Percentiles rank a stretch among this genome's conserved stretches.
Evolutionary conservation across 2,888 invertebrate genomes (phyloP).

Genomic region (Lordiphosa fenestrarum): DNA sequence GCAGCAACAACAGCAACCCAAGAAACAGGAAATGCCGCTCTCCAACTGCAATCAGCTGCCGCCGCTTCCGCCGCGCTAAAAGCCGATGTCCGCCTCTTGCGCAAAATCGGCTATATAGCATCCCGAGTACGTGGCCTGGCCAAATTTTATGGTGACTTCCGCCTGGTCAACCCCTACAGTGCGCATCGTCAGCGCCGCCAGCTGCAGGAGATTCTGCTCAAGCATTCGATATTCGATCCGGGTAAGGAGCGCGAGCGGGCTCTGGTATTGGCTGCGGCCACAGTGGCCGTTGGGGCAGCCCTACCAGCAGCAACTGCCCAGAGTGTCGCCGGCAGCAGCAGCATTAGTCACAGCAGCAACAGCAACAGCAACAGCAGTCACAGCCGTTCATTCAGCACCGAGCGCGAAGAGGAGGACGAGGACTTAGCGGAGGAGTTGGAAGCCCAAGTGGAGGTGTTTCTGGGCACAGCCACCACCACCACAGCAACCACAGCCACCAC

Average conservation of each 20-base stretch:
- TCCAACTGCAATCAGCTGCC: slow-evolving; percentile 12
- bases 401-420: slow-evolving; percentile 16
- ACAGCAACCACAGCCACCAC: slow-evolving; percentile 41
- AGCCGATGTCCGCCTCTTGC: slow-evolving; percentile 79
- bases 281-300: slow-evolving; percentile 55
- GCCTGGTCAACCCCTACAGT: slow-evolving; percentile 77
- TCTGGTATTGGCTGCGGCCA: slow-evolving; percentile 57
- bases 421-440: slow-evolving; percentile 3
- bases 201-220: slow-evolving; percentile 73
- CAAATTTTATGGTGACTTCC: slow-evolving; percentile 76
- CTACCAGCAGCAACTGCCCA: slow-evolving; percentile 28
- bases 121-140: slow-evolving; percentile 78
- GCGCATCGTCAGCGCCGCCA: slow-evolving; percentile 76
- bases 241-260: slow-evolving; percentile 54
- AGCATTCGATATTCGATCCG: slow-evolving; percentile 71
- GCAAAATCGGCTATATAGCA: slow-evolving; percentile 79
- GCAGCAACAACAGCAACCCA: slow-evolving; percentile 10
- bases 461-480: slow-evolving; percentile 27
- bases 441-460: slow-evolving; percentile 6
- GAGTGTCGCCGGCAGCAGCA: slow-evolving; percentile 33
- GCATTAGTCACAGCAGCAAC: slow-evolving; percentile 24
- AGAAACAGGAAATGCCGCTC: no score
- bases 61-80: slow-evolving; percentile 44
- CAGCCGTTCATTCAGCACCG: slow-evolving; percentile 10
- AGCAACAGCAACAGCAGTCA: slow-evolving; percentile 10